These are phyloP conservation scores for Drosophila austrosaltans DNA, from an alignment of 2,888 invertebrate species.

Conservation along the genomic window DNA sequence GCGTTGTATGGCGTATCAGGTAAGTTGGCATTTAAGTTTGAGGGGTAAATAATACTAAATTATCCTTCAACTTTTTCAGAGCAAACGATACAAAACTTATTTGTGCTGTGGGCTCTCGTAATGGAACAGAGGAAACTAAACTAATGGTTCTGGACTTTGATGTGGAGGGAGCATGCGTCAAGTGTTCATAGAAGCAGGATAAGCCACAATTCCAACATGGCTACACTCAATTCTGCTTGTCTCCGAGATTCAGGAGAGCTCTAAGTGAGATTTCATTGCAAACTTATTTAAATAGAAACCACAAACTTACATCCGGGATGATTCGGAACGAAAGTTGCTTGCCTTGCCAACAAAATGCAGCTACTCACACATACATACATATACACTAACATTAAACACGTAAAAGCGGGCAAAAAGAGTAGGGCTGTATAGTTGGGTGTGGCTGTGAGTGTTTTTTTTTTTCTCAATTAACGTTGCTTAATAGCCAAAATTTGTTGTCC, in stretches of 20 bases:
- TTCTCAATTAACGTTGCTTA: slow-evolving; percentile 66
- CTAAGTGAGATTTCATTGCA: slow-evolving; percentile 52
- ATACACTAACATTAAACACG: slow-evolving; percentile 13
- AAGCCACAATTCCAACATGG: slow-evolving; percentile 28
- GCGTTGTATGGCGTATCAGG: slow-evolving; percentile 99
- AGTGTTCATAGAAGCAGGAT: slow-evolving; percentile 84
- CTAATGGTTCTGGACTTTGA: slow-evolving; percentile 98
- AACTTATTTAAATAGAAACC: slow-evolving; percentile 32
- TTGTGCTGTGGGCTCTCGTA: slow-evolving; percentile 99
- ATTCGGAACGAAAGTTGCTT: slow-evolving; percentile 62
- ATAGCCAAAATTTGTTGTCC: slow-evolving; percentile 77
- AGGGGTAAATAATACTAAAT: background rate
- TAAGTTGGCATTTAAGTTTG: slow-evolving; percentile 41
- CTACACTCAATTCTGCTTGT: slow-evolving; percentile 30
- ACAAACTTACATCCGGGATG: slow-evolving; percentile 37
- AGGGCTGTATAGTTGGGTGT: slow-evolving; percentile 41
- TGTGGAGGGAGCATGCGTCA: slow-evolving; percentile 88
- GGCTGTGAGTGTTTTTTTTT: slow-evolving; percentile 50
- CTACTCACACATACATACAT: slow-evolving; percentile 53
- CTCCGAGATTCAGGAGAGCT: slow-evolving; percentile 50
- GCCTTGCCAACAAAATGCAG: slow-evolving; percentile 73
- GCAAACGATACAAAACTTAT: slow-evolving; percentile 98
- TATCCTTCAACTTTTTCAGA: slow-evolving; percentile 63
- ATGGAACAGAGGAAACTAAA: slow-evolving; percentile 99
- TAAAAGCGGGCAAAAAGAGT: slow-evolving; percentile 18